A percentile compares a stretch with the other conserved stretches of the same genome.
phyloP scores from a whole-genome alignment of 2,113 vertebrate genomes.

The Rhea americana region DNA sequence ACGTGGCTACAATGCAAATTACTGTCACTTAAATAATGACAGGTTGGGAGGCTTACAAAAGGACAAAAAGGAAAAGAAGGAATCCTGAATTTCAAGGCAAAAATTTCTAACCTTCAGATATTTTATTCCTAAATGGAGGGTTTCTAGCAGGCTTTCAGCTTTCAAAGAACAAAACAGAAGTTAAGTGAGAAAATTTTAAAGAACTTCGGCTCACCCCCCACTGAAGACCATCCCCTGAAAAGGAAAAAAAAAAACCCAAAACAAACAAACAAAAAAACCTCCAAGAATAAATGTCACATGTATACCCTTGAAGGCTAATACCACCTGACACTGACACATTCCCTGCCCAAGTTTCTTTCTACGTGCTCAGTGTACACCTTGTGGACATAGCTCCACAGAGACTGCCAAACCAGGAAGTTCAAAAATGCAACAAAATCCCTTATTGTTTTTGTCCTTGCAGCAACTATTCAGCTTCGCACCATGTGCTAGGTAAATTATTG shows the following conservation, averaged over 20 bases:
- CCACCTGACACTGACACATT: neutral
- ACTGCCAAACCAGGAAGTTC: neutral
- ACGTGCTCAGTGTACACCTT: slow-evolving; percentile 16
- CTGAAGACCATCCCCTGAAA: neutral
- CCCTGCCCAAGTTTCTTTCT: neutral
- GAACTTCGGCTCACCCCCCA: neutral
- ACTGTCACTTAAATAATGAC: neutral
- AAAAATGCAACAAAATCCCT: neutral
- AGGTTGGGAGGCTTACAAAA: neutral
- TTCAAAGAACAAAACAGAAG: neutral
- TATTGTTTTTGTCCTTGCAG: neutral
- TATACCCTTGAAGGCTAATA: neutral
- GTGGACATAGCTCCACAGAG: neutral
- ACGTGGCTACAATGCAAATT: neutral
- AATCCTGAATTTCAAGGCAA: neutral
- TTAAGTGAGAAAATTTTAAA: fast-evolving
- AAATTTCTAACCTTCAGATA: neutral
- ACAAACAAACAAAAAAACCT: neutral
- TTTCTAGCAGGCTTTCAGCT: neutral
- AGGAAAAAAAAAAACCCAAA: neutral
- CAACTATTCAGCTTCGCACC: neutral
- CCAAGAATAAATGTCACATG: neutral
- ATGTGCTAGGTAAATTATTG: neutral
- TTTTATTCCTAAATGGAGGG: neutral
- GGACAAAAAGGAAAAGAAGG: neutral